Conservation (phyloP, 2,888 invertebrate genomes). For the Diaphora mendica region DNA sequence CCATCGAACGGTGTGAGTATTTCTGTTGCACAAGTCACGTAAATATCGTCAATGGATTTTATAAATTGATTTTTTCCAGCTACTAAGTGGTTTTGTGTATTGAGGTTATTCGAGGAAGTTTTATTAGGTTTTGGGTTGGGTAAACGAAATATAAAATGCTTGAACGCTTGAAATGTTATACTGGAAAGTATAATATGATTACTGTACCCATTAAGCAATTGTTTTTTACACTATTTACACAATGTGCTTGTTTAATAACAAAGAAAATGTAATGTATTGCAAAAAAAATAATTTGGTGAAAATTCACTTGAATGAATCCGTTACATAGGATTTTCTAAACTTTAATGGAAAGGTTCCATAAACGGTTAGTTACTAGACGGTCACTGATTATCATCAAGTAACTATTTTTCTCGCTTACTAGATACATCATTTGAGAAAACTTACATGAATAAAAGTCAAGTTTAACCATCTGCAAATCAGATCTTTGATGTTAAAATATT, state of each 20-base stretch:
- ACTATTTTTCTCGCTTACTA: background rate
- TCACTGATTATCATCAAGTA: background rate
- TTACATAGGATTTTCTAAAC: background rate
- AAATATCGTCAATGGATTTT: conserved; percentile 51
- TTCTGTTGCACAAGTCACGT: conserved; percentile 47
- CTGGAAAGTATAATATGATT: background rate
- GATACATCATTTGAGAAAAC: background rate
- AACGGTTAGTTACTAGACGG: no score
- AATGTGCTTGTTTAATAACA: no score
- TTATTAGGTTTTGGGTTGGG: conserved; percentile 7
- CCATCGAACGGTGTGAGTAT: conserved; percentile 46
- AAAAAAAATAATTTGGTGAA: background rate
- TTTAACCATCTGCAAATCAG: no score
- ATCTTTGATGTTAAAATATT: no score
- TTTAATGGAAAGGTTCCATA: background rate
- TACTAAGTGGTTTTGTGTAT: conserved; percentile 26
- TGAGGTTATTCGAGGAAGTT: conserved; percentile 4
- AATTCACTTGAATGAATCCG: background rate
- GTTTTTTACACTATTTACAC: no score
- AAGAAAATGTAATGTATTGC: no score
- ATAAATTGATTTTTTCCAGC: conserved; percentile 38
- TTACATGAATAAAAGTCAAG: background rate
- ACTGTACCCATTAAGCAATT: no score
- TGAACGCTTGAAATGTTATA: background rate
- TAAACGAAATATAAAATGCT: background rate